Base-by-base conservation (phyloP, 2,113 vertebrate genomes). In the Vidua chalybeata region DNA sequence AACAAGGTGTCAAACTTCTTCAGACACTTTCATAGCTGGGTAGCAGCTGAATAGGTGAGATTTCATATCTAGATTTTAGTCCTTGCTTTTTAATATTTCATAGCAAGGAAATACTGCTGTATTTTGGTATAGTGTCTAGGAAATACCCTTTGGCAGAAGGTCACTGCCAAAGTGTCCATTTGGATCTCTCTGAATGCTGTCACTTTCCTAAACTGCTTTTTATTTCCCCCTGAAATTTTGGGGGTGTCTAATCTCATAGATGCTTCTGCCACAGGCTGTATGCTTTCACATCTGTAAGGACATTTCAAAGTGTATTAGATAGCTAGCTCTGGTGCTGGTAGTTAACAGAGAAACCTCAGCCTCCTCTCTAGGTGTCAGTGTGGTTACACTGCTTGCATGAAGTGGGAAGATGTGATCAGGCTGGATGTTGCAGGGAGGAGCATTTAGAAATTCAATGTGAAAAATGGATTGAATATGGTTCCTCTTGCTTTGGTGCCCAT, bases 151-250 rank as follows among this genome's bases (percentile, higher is more conserved):
- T n/a, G n/a, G 27, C 17, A 35, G 67, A 37, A 72, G 19, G 23
- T 55, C 9, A 7, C 30, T 35, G 20, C 10, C 26, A 87, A 51
- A 6, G 6, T 26, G 69, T 46, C 48, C 12, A 5, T 71, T 88
- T 75, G 51, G 23, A 39, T 30, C 3, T 61, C 11, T 51, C 18
- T 72, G 37, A 92, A 54, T 10, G 13, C n/a, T 33, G 33, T n/a
- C 11, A 9, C 12, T 61, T 46, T 76, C 12, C 37, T 43, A 63
- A 93, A 61, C 24, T 35, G 12, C 2, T 14, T 20, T 31, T 33
- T 35, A 19, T 7, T 7, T 0, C 0, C 1, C 9, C 7, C 23
- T 46, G 31, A 26, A 71, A 68, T 58, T 63, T 23, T 51, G 14
- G 7, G 2, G 8, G 10, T 66, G 28, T 62, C 31, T 64, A 33